Conservation (phyloP, 2,888 invertebrate genomes). For the Chrysolina haemoptera region DNA sequence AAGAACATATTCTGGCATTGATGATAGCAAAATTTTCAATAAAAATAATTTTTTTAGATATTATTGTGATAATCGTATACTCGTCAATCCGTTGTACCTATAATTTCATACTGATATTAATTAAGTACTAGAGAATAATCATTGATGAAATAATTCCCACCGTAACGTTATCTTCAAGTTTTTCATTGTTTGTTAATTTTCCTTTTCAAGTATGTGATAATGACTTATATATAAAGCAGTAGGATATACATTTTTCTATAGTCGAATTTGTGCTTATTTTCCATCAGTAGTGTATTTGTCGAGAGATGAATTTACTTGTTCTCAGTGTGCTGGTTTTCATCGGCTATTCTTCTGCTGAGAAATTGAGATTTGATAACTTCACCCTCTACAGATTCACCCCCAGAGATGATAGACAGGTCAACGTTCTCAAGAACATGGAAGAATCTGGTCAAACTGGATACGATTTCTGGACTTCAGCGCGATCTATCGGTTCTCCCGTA, state of each 20-base stretch:
- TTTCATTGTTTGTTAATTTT: background rate
- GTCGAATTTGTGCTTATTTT: background rate
- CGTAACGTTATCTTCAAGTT: background rate
- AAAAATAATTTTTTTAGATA: too few relatives aligned
- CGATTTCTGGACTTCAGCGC: conserved; percentile 50
- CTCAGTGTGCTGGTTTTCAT: background rate
- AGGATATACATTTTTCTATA: too few relatives aligned
- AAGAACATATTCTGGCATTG: too few relatives aligned
- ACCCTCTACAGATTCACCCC: conserved; percentile 61
- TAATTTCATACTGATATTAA: too few relatives aligned
- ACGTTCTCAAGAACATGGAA: conserved; percentile 67
- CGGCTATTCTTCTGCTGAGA: conserved; percentile 4
- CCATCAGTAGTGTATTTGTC: background rate
- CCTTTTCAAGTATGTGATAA: background rate
- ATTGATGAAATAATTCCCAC: background rate
- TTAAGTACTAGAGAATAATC: background rate
- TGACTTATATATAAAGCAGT: background rate
- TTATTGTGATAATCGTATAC: too few relatives aligned
- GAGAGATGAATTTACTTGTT: background rate
- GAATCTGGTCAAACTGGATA: conserved; percentile 47
- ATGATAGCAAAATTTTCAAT: too few relatives aligned
- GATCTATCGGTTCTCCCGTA: conserved; percentile 61
- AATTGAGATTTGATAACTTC: conserved; percentile 58
- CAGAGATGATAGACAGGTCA: conserved; percentile 60
- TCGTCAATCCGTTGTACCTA: too few relatives aligned